Percentiles rank a stretch among this genome's conserved stretches.
phyloP scores from a whole-genome alignment of 2,113 vertebrate species.

The Grammomys dolichurus region DNA sequence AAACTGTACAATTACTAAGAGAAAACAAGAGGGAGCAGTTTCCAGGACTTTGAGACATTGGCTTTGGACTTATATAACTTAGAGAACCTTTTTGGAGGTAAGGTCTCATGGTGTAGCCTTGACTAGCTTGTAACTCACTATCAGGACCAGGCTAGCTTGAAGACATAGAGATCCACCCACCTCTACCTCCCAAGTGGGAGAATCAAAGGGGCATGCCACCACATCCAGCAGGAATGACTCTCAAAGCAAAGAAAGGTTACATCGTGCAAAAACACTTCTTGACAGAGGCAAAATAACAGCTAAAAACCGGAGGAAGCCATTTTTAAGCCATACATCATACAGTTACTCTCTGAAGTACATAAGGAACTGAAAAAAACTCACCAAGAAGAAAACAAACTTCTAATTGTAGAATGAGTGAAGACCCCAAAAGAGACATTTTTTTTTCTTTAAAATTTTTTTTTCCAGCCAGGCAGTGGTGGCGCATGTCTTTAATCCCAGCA shows the following conservation, averaged over 20 bases:
- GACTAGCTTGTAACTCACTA: not conserved
- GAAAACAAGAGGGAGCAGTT: not conserved
- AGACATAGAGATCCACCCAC: not conserved
- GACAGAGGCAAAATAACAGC: not conserved
- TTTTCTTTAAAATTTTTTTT: not conserved
- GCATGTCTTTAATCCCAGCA: no score
- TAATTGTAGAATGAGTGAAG: not conserved
- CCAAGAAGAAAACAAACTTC: not conserved
- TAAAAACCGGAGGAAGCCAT: not conserved
- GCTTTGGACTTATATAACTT: not conserved
- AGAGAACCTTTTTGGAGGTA: not conserved
- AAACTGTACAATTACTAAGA: not conserved
- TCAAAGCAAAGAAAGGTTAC: no score
- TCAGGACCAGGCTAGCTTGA: not conserved
- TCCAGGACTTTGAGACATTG: no score
- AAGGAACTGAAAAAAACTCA: not conserved
- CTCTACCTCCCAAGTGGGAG: not conserved
- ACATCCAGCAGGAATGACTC: not conserved
- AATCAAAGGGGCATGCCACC: not conserved
- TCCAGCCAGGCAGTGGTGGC: no score
- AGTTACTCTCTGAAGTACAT: not conserved
- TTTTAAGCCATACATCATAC: not conserved
- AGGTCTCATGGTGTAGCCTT: not conserved
- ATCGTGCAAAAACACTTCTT: not conserved
- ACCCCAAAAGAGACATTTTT: not conserved